Evolutionary conservation across 92 coral and sea anemone genomes (phyloP).

Genomic region (Diadumene lineata): DNA sequence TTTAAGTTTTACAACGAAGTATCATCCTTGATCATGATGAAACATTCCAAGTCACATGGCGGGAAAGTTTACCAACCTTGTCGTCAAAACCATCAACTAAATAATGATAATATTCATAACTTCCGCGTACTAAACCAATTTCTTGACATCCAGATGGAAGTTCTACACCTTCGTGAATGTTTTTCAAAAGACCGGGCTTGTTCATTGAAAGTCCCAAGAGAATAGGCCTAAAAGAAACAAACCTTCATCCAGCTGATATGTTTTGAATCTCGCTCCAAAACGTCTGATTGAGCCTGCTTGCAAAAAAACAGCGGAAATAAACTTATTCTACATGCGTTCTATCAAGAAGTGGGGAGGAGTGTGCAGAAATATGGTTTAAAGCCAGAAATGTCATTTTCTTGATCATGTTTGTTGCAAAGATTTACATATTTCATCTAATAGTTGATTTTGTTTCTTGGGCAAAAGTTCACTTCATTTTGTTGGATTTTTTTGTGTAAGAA

Average conservation of each 20-base stretch:
- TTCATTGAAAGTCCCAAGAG: slow-evolving; percentile 18
- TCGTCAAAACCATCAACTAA: slow-evolving; percentile 82
- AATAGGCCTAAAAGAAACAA: background rate
- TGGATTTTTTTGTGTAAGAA: background rate
- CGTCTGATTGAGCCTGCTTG: slow-evolving; percentile 10
- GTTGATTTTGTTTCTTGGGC: background rate
- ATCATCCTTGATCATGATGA: no score
- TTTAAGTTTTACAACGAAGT: no score
- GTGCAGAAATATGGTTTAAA: background rate
- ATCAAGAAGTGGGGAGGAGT: background rate
- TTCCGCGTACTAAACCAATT: slow-evolving; percentile 60
- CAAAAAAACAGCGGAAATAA: background rate
- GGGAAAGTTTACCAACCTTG: slow-evolving; percentile 42
- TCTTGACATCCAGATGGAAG: slow-evolving; percentile 50
- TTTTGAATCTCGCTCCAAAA: slow-evolving; percentile 37
- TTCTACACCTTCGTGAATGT: slow-evolving; percentile 68
- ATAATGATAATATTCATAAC: slow-evolving; percentile 87
- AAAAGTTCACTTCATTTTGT: background rate
- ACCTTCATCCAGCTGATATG: background rate
- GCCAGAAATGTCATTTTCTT: background rate
- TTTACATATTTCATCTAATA: no score
- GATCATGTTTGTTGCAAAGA: background rate
- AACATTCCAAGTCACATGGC: no score
- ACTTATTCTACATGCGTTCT: background rate
- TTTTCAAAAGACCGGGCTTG: slow-evolving; percentile 18